Evolutionary conservation across 2,113 vertebrate genomes (phyloP), one percentile per base, ranked within the genome.

Genomic region (Microtus richardsoni): DNA sequence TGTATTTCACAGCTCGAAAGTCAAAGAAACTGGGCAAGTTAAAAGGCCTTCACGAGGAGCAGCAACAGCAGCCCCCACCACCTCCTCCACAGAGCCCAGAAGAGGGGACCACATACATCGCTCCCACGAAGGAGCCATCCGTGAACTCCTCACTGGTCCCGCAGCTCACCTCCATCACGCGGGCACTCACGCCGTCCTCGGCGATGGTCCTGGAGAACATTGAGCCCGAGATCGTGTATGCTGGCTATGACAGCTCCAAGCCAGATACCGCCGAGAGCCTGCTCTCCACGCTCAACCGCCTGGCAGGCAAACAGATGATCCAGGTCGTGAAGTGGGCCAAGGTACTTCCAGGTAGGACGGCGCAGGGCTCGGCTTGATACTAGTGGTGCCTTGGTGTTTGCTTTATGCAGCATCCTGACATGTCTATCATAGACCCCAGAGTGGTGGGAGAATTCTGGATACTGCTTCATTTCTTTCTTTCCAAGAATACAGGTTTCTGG

Each of bases 311-410:
- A 97, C 99, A 99, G 99, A 99, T 99, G 99, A 99, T 99, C 84
- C 99, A 99, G 93, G 99, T 99, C 95, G 99, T 99, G 97, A 99
- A 99, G 98, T 99, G 99, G 99, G 99, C 99, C 98, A 99, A 99
- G 99, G 99, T 99, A 99, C 99, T 99, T 99, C 99, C 99, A 99
- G 99, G 99, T 99, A 99, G 95, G 97, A 60, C 11, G 0, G 0
- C 0, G 44, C 16, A 3, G n/a, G 77, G 4, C 41, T 26, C 44
- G 14, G 52, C 28, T 73, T n/a, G 12, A 54, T 16, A 10, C 14
- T 52, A 28, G 47, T 14, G 19, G 7, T 36, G 33, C 64, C 28
- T 41, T n/a, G 30, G 47, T 52, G 44, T 52, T 66, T 5, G 11
- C 22, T n/a, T 24, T 24, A 19, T 12, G 7, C 5, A 36, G 64